Percentiles rank a stretch among this genome's conserved stretches.
Evolutionary conservation across 1,140 invertebrate species (phyloP).

Genomic region (Drosophila albomicans): DNA sequence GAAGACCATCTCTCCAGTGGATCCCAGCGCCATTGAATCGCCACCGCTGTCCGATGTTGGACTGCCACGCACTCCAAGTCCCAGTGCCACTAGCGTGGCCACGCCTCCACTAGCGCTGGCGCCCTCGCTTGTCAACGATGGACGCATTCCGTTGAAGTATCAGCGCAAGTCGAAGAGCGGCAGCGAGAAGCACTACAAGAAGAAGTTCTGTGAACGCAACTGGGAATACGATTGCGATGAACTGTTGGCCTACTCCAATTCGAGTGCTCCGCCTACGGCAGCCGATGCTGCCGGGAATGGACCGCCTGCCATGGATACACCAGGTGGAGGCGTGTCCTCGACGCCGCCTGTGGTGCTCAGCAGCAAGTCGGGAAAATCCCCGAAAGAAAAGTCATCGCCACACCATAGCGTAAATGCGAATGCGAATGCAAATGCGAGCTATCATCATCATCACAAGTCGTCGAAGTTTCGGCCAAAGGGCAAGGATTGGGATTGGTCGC

Average conservation of each 20-base stretch:
- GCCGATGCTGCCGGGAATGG: slow-evolving; percentile 73
- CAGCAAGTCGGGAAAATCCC: slow-evolving; percentile 65
- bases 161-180: slow-evolving; percentile 87
- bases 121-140: slow-evolving; percentile 39
- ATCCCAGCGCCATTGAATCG: slow-evolving; percentile 83
- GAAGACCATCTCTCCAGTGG: slow-evolving; percentile 73
- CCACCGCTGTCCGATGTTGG: slow-evolving; percentile 86
- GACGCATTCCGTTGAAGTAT: slow-evolving; percentile 87
- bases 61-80: slow-evolving; percentile 89
- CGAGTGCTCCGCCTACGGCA: slow-evolving; percentile 64
- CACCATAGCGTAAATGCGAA: slow-evolving; percentile 49
- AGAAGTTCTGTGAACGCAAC: slow-evolving; percentile 90
- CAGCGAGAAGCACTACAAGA: slow-evolving; percentile 90
- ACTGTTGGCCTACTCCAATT: slow-evolving; percentile 74
- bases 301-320: slow-evolving; percentile 23
- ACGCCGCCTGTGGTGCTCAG: slow-evolving; percentile 12
- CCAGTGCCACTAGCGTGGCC: slow-evolving; percentile 85
- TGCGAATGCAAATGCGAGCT: slow-evolving; percentile 38
- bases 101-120: slow-evolving; percentile 85
- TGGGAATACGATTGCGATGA: slow-evolving; percentile 87
- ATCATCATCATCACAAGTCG: slow-evolving; percentile 78
- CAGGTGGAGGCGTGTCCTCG: neutral
- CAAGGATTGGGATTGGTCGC: slow-evolving; percentile 90
- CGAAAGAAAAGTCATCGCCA: slow-evolving; percentile 77
- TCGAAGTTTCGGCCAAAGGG: slow-evolving; percentile 90